Percentiles rank a stretch among this genome's conserved stretches.
phyloP scores from a whole-genome alignment of 2,113 vertebrate genomes.

The Hydrolagus affinis region DNA sequence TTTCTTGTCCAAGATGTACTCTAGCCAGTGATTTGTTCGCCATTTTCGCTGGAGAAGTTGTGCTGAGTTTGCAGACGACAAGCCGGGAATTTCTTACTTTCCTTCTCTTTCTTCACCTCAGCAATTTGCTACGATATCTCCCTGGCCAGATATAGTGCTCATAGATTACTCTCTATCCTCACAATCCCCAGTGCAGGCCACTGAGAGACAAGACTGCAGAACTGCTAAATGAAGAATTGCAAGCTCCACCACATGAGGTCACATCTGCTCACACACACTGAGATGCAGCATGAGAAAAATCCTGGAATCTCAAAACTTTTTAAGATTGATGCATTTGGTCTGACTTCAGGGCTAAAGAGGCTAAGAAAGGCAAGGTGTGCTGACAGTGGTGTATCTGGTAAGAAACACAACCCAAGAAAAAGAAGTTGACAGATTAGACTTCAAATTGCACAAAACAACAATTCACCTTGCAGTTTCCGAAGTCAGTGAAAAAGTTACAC shows the following conservation, averaged over 20 bases:
- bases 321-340: slow-evolving; percentile 6
- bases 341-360: neutral
- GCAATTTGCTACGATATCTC: slow-evolving; percentile 30
- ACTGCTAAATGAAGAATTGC: slow-evolving; percentile 20
- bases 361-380: slow-evolving; percentile 16
- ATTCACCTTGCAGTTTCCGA: slow-evolving; percentile 22
- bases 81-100: slow-evolving; percentile 42
- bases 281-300: neutral
- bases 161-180: slow-evolving; percentile 36
- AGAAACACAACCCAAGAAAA: neutral
- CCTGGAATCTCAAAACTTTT: neutral
- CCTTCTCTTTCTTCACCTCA: slow-evolving; percentile 55
- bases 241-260: slow-evolving; percentile 1
- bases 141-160: slow-evolving; percentile 20
- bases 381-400: neutral
- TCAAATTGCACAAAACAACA: slow-evolving; percentile 19
- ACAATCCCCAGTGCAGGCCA: slow-evolving; percentile 11
- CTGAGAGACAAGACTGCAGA: neutral
- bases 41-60: neutral
- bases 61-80: neutral
- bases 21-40: neutral
- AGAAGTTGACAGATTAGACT: slow-evolving; percentile 19
- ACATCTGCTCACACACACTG: slow-evolving; percentile 4
- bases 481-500: neutral
- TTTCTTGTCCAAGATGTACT: neutral